phyloP scores from a whole-genome alignment of 2,113 vertebrate genomes.

The Pavo muticus region DNA sequence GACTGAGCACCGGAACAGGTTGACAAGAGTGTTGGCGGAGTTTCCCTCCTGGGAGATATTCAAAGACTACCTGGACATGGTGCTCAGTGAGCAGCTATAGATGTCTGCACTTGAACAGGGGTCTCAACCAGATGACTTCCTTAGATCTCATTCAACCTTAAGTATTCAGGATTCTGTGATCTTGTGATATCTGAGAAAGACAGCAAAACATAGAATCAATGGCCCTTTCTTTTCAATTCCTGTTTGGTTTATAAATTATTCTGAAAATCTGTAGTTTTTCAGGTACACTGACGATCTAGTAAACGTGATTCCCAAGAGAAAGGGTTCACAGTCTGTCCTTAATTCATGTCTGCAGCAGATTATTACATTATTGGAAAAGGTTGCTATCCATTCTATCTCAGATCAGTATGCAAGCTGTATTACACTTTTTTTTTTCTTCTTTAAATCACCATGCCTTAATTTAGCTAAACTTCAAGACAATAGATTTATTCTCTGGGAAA shows the following conservation, averaged over 20 bases:
- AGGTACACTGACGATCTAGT: background rate
- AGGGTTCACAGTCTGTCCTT: background rate
- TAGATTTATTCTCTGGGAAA: constrained; percentile 48
- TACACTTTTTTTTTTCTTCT: background rate
- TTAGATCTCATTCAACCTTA: background rate
- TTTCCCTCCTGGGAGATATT: background rate
- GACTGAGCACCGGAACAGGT: background rate
- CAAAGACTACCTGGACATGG: background rate
- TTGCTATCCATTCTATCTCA: background rate
- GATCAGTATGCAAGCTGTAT: constrained; percentile 8
- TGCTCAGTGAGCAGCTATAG: background rate
- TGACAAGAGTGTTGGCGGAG: background rate
- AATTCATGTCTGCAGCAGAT: constrained; percentile 25
- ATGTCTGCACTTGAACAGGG: background rate
- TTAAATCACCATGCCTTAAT: constrained; percentile 26
- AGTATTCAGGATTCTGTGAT: background rate
- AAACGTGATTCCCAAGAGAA: background rate
- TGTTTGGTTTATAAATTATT: rapidly evolving
- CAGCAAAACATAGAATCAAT: background rate
- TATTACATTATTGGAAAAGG: background rate
- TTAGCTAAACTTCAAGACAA: constrained; percentile 46
- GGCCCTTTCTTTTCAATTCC: background rate
- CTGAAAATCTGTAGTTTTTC: background rate
- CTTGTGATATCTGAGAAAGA: background rate
- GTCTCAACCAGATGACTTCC: background rate